Base-by-base conservation (phyloP, 2,113 vertebrate genomes). In the Xenus cinereus region DNA sequence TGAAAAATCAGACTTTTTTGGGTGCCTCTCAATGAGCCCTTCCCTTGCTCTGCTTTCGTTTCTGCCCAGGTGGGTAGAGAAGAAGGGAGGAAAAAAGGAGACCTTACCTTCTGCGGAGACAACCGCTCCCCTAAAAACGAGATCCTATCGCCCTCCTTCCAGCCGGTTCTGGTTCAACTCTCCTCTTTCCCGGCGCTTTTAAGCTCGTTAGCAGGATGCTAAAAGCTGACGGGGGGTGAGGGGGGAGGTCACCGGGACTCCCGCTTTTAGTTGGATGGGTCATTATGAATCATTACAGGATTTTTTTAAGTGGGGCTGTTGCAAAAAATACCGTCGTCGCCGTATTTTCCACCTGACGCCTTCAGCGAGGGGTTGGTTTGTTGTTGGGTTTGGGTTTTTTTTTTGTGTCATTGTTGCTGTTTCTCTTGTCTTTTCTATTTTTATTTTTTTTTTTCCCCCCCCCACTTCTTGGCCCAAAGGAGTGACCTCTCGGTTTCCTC, bases 201-300 rank as follows among this genome's bases (percentile, higher is more conserved):
- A 97, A 97, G 82, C 94, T 87, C 12, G 7, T 90, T 64, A 18
- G 41, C 63, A 83, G 78, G 90, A 94, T 82, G 92, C 89, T 79
- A 17, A 13, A 39, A 73, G 84, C 93, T 97, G 97, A 97, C 69
- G 51, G 94, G 90, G 19, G 9, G 51, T 45, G 20, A 39, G 46
- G 10, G 46, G 46, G 46, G 46, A 63, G 96, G 97, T 97, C 96
- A 96, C 3, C 2, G 12, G 48, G 41, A 15, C 90, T 88, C 89
- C 90, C n/a, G 78, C 7, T 75, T 87, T 73, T 23, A 30, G 90
- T 75, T 35, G 60, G 67, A 69, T 37, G 87, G 96, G 96, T 97
- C 96, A 94, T 71, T 45, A 62, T 93, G 96, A 97, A 95, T 97
- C 97, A 97, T 95, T 90, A 84, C 33, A 28, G 66, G 59, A 50